phyloP scores from a whole-genome alignment of 2,888 invertebrate species.

The Melipona beecheii region DNA sequence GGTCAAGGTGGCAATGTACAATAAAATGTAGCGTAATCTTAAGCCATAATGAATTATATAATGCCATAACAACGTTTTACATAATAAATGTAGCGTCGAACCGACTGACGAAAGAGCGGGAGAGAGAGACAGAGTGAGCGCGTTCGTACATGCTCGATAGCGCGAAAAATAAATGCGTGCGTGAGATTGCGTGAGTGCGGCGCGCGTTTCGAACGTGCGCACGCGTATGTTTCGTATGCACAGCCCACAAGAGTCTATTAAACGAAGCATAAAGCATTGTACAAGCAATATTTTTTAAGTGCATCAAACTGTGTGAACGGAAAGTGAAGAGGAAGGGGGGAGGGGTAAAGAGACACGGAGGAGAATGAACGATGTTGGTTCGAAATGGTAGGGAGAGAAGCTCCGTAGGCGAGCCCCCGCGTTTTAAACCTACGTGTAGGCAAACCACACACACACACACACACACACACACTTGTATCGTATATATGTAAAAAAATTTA shows the following conservation, averaged over 20 bases:
- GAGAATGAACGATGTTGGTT: conserved; percentile 5
- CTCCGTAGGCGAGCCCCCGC: conserved; percentile 70
- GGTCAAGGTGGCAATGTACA: conserved; percentile 79
- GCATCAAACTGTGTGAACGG: conserved; percentile 57
- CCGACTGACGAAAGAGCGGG: conserved; percentile 69
- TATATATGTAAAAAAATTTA: conserved; percentile 63
- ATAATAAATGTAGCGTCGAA: conserved; percentile 74
- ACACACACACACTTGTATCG: conserved; percentile 50
- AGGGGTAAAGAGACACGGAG: neutral
- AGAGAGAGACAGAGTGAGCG: neutral
- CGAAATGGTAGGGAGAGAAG: conserved; percentile 26
- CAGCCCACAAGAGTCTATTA: conserved; percentile 81
- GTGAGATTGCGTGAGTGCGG: conserved; percentile 32
- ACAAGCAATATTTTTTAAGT: conserved; percentile 78
- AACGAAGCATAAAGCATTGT: conserved; percentile 71
- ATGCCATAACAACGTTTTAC: conserved; percentile 82
- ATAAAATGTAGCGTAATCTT: conserved; percentile 77
- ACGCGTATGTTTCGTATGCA: conserved; percentile 50
- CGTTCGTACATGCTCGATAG: conserved; percentile 16
- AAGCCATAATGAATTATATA: conserved; percentile 83
- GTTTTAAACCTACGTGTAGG: conserved; percentile 42
- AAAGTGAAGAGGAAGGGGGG: neutral
- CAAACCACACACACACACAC: conserved; percentile 10
- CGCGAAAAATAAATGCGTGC: conserved; percentile 47
- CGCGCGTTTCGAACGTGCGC: conserved; percentile 41